A percentile compares a stretch with the other conserved stretches of the same genome.
phyloP scores from a whole-genome alignment of 2,113 vertebrate species.

The Amphiprion percula region DNA sequence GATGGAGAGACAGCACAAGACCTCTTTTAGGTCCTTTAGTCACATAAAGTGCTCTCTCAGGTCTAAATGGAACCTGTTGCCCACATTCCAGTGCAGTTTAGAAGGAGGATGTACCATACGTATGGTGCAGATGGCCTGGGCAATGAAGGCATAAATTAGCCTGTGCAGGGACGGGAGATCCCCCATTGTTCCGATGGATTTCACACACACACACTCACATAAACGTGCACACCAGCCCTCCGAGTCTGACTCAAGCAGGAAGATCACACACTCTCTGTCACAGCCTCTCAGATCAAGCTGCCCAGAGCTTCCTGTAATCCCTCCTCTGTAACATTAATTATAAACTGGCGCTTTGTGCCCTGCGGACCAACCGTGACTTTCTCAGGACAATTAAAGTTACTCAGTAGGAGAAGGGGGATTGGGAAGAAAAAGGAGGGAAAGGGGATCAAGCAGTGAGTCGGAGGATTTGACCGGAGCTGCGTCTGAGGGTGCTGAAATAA shows the following conservation, averaged over 20 bases:
- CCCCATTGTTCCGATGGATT: constrained; percentile 71
- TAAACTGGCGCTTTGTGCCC: constrained; percentile 89
- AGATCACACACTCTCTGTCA: constrained; percentile 80
- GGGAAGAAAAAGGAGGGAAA: constrained; percentile 61
- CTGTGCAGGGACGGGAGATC: constrained; percentile 59
- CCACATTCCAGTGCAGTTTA: constrained; percentile 53
- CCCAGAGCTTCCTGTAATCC: constrained; percentile 89
- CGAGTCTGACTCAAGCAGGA: constrained; percentile 64
- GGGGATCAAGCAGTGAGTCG: constrained; percentile 67
- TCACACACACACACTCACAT: constrained; percentile 16
- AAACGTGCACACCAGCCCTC: constrained; percentile 31
- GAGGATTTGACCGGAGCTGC: constrained; percentile 68
- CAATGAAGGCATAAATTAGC: constrained; percentile 72
- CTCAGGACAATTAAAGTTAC: constrained; percentile 99
- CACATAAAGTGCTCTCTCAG: constrained; percentile 41
- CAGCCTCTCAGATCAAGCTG: constrained; percentile 76
- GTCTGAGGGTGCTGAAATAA: constrained; percentile 55
- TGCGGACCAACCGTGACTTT: constrained; percentile 88
- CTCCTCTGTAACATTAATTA: constrained; percentile 93
- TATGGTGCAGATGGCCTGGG: constrained; percentile 57
- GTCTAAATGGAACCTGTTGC: constrained; percentile 69
- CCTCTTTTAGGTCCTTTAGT: constrained; percentile 43
- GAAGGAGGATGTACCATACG: constrained; percentile 38
- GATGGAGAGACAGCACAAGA: constrained; percentile 45
- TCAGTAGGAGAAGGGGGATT: constrained; percentile 85